These are phyloP conservation scores for Colossoma macropomum DNA, from an alignment of 2,113 vertebrate species.

Conservation along the genomic window DNA sequence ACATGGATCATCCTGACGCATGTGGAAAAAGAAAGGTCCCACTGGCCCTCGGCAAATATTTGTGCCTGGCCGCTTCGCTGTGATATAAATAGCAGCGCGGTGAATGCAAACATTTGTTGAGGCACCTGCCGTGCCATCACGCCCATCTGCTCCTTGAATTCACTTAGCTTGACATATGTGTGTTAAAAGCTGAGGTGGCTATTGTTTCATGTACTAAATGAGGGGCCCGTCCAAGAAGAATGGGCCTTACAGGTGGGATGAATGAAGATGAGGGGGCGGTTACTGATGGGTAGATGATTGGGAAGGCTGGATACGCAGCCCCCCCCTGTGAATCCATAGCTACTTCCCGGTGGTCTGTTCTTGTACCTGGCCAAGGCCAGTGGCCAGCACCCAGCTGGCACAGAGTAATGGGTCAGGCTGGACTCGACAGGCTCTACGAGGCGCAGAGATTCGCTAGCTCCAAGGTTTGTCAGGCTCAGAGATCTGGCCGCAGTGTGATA, in stretches of 20 bases:
- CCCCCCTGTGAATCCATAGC: conserved; percentile 58
- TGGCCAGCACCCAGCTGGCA: conserved; percentile 76
- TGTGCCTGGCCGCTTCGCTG: conserved; percentile 73
- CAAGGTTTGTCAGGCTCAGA: conserved; percentile 57
- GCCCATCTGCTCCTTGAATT: conserved; percentile 80
- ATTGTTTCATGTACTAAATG: conserved; percentile 63
- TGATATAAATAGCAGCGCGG: conserved; percentile 80
- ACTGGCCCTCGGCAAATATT: conserved; percentile 76
- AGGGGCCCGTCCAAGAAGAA: conserved; percentile 51
- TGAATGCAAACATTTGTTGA: conserved; percentile 79
- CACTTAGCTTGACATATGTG: conserved; percentile 77
- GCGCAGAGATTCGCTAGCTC: conserved; percentile 30
- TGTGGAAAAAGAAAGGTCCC: conserved; percentile 64
- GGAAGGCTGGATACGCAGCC: neutral
- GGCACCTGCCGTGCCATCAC: conserved; percentile 75
- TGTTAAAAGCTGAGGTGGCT: conserved; percentile 74
- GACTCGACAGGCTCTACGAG: conserved; percentile 56
- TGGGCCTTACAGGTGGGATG: conserved; percentile 61
- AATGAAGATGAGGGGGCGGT: conserved; percentile 27
- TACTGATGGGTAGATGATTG: conserved; percentile 33
- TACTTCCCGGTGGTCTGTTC: conserved; percentile 65
- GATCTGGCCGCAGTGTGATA: conserved; percentile 71
- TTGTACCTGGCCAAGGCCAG: conserved; percentile 64
- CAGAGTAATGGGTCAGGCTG: conserved; percentile 59
- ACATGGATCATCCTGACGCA: conserved; percentile 69